Percentiles rank a stretch among this genome's conserved stretches.
Conservation (phyloP, 2,797 vertebrate species). For the Coregonus ussuriensis region DNA sequence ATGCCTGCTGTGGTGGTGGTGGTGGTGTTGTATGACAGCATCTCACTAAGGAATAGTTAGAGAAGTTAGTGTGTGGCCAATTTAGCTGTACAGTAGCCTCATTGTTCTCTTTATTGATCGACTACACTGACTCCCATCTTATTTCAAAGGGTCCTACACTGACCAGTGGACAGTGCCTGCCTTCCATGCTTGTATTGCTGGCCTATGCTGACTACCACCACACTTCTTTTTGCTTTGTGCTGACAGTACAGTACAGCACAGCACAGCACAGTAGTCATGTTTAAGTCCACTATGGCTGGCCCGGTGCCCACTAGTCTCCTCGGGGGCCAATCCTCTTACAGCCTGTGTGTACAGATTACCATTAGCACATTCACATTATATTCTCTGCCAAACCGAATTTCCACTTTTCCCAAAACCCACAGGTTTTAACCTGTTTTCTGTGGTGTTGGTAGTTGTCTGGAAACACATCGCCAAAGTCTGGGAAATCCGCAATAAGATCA, state of each 20-base stretch:
- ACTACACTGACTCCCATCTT: not conserved
- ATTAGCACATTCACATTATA: conserved; percentile 19
- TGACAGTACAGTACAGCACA: not conserved
- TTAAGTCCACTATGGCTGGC: conserved; percentile 26
- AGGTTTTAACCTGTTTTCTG: not conserved
- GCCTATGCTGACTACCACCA: not conserved
- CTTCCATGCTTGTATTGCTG: not conserved
- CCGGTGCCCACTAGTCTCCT: not conserved
- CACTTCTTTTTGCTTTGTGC: conserved; percentile 11
- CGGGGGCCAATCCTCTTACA: conserved; percentile 19
- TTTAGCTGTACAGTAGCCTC: not conserved
- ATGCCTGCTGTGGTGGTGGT: not conserved
- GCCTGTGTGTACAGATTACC: conserved; percentile 19
- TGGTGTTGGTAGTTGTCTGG: not conserved
- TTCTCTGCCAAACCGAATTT: conserved; percentile 9
- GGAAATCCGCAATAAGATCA: not conserved
- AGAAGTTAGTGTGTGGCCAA: not conserved
- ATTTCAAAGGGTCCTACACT: not conserved
- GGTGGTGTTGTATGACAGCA: not conserved
- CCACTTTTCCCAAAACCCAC: conserved; percentile 4
- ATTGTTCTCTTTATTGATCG: not conserved
- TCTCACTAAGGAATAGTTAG: not conserved
- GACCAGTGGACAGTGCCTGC: not conserved
- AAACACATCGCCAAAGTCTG: not conserved
- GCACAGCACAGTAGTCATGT: not conserved